A percentile compares a stretch with the other conserved stretches of the same genome.
Evolutionary conservation across 1,140 invertebrate species (phyloP).

Genomic region (Leptopilina boulardi): DNA sequence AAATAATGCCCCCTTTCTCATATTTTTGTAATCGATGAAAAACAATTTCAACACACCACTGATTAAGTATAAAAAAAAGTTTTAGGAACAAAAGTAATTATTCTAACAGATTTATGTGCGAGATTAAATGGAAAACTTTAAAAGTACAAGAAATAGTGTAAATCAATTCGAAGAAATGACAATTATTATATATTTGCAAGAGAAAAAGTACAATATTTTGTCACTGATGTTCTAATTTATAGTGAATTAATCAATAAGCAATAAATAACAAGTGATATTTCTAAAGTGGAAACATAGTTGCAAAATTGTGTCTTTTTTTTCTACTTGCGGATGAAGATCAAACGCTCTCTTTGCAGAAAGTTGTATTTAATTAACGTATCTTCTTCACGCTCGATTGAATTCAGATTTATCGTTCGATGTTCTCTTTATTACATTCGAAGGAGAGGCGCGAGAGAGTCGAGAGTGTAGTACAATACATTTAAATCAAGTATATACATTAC

Average conservation of each 20-base stretch:
- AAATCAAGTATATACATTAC: conserved; percentile 5
- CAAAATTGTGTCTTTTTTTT: neutral
- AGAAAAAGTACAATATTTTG: neutral
- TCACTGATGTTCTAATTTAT: conserved; percentile 2
- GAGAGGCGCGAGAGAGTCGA: neutral
- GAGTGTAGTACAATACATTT: neutral
- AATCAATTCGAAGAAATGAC: neutral
- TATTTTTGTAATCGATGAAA: no score
- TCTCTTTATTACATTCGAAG: neutral
- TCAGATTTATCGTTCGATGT: conserved; percentile 40
- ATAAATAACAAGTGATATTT: conserved; percentile 13
- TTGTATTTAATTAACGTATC: conserved; percentile 36
- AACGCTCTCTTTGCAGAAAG: neutral
- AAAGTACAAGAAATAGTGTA: neutral
- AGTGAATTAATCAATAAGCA: neutral
- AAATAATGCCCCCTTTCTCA: no score
- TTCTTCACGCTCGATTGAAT: conserved; percentile 44
- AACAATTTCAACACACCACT: no score
- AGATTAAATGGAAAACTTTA: neutral
- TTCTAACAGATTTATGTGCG: no score
- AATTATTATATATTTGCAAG: neutral
- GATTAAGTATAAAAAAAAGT: no score
- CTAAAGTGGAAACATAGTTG: conserved; percentile 1
- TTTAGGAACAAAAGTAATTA: no score
- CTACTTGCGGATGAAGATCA: neutral